A percentile compares a stretch with the other conserved stretches of the same genome.
Evolutionary conservation across 2,888 invertebrate genomes (phyloP).

Genomic region (Erynnis tages): DNA sequence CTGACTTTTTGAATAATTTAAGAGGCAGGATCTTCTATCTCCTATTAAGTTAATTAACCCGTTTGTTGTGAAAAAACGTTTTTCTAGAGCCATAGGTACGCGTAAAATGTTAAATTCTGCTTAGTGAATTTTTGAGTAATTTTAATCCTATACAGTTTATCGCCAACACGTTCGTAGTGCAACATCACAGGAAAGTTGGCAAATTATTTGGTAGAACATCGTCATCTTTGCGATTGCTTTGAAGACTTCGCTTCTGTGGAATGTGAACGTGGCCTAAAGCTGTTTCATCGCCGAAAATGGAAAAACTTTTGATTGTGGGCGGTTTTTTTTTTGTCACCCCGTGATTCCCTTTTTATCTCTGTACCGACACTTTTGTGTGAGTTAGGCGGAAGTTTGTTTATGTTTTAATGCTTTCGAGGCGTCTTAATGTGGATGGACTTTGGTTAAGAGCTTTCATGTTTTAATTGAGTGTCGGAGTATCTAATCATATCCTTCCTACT

Average conservation of each 20-base stretch:
- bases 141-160: too few species aligned
- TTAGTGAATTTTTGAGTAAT: too few species aligned
- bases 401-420: slow-evolving; percentile 3
- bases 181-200: slow-evolving; percentile 11
- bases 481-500: too few species aligned
- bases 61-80: too few species aligned
- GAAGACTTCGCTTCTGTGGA: slow-evolving; percentile 38
- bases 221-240: slow-evolving; percentile 51
- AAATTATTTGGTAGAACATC: slow-evolving; percentile 24
- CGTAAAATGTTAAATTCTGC: too few species aligned
- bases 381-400: slow-evolving; percentile 10
- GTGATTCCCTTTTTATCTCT: slow-evolving; percentile 45
- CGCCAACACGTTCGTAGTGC: neutral
- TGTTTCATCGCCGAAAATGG: slow-evolving; percentile 63
- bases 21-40: too few species aligned
- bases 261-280: slow-evolving; percentile 46
- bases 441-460: neutral
- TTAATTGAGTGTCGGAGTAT: too few species aligned
- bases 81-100: too few species aligned
- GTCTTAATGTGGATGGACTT: neutral
- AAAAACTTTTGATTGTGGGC: slow-evolving; percentile 73
- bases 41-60: too few species aligned
- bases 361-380: slow-evolving; percentile 12
- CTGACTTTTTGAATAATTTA: too few species aligned
- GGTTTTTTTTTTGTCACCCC: slow-evolving; percentile 61